Base-by-base conservation (phyloP, 2,113 vertebrate genomes). In the Odocoileus virginianus region DNA sequence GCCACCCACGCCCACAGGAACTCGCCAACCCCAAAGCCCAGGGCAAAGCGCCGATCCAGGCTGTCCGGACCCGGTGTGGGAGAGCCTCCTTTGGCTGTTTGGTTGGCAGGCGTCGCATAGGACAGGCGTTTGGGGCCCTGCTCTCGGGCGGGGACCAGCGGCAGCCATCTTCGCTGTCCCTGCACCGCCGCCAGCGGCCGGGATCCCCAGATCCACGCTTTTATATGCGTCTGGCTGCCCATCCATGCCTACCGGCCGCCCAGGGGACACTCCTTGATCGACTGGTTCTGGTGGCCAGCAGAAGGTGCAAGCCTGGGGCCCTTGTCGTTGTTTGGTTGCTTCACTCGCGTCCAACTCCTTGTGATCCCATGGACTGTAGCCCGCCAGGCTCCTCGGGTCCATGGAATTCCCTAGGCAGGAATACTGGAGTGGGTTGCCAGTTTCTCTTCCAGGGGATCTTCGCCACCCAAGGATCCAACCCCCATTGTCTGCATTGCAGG, bases 121-220 rank as follows among this genome's bases (percentile, higher is more conserved):
- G 5, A n/a, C 40, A 71, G 60, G 28, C 36, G 14, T 57, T 10
- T 5, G 6, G 36, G 36, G 12, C 30, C 8, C 55, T 67, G 47
- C 30, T 25, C 40, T 71, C 30, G 3, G 5, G 36, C 2, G 3
- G 15, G 45, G 8, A 12, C 33, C 8, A 1, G 71, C 5, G 1
- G 45, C 43, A 4, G 3, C n/a, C 71, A 19, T 54, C 30, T 19
- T 27, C 5, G 0, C 3, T 1, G 5, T 7, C 25, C 25, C 11
- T 43, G 17, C 58, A 2, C 33, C 54, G 5, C 25, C 12, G 36
- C 33, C 54, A 23, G 54, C 15, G 55, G 8, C 55, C 6, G 7
- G 23, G 9, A 19, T 23, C 43, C n/a, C 67, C 16, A 1, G 40
- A 47, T 5, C 7, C 28, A 33, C 30, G 14, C 27, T 55, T 54